phyloP scores from a whole-genome alignment of 37 sponge, comb jelly and placozoan species.

The Amphimedon queenslandica region DNA sequence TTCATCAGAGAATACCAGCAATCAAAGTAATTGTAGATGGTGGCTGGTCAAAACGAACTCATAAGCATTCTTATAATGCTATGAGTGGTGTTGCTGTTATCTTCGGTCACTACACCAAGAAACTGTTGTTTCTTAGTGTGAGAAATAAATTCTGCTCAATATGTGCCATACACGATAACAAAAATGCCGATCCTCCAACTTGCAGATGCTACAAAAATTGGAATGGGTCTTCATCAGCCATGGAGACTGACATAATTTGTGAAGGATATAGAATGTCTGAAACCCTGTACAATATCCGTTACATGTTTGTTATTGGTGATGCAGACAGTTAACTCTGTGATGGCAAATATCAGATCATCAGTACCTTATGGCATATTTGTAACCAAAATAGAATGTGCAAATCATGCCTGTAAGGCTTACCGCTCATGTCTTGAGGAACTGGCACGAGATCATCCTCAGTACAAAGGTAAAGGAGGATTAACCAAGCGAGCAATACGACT shows the following conservation, averaged over 20 bases:
- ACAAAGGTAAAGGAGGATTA: conserved; percentile 5
- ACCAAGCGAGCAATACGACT: conserved; percentile 7
- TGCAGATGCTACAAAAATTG: conserved; percentile 5
- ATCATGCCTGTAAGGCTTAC: conserved; percentile 21
- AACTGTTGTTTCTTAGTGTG: conserved; percentile 43
- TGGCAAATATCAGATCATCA: not conserved
- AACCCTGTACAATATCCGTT: conserved; percentile 12
- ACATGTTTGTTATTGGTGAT: conserved; percentile 19
- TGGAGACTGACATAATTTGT: conserved; percentile 20
- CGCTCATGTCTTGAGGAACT: conserved; percentile 6
- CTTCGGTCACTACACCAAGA: conserved; percentile 37
- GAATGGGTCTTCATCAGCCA: conserved; percentile 16
- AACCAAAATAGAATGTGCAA: conserved; percentile 25
- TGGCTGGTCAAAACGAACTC: conserved; percentile 58
- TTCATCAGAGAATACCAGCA: conserved; percentile 40
- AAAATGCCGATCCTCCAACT: not conserved
- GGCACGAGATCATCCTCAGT: conserved; percentile 19
- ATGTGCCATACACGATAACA: conserved; percentile 16
- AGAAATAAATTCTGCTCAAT: conserved; percentile 49
- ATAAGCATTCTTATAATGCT: conserved; percentile 60
- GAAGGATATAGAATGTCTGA: conserved; percentile 24
- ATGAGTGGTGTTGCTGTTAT: conserved; percentile 62
- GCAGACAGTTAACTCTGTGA: conserved; percentile 16
- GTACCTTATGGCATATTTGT: conserved; percentile 18
- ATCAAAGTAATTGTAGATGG: conserved; percentile 49